Evolutionary conservation across 2,113 vertebrate genomes (phyloP).

Genomic region (Notechis scutatus): DNA sequence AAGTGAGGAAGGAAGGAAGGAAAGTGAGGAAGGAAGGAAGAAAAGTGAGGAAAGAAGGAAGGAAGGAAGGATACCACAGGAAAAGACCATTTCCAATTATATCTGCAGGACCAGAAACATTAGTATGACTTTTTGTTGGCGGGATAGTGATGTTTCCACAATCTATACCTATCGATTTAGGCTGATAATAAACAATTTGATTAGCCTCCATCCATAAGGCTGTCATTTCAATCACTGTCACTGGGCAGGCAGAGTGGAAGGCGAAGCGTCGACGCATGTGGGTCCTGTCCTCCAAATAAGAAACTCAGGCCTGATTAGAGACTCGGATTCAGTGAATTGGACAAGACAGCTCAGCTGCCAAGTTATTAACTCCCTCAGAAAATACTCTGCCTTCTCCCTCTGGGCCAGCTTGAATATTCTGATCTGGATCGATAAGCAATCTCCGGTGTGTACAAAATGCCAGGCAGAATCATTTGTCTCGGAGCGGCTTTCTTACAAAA

Average conservation of each 20-base stretch:
- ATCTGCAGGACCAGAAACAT: constrained; percentile 71
- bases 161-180: constrained; percentile 99
- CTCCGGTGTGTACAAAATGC: constrained; percentile 99
- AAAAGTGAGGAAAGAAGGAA: no score
- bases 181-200: constrained; percentile 99
- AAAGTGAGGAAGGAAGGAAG: rapidly evolving
- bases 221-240: constrained; percentile 99
- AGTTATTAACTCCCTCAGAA: constrained; percentile 99
- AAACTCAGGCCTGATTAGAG: constrained; percentile 99
- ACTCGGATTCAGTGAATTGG: constrained; percentile 98
- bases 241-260: constrained; percentile 89
- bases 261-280: constrained; percentile 70
- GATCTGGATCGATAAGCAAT: constrained; percentile 99
- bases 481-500: constrained; percentile 79
- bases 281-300: constrained; percentile 88
- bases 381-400: constrained; percentile 91
- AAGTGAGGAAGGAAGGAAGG: background rate
- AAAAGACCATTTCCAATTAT: constrained; percentile 64
- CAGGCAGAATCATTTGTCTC: constrained; percentile 99
- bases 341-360: constrained; percentile 99
- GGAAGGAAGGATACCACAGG: constrained; percentile 43
- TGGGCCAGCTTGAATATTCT: constrained; percentile 91
- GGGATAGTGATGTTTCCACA: constrained; percentile 98
- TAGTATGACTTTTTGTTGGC: constrained; percentile 87
- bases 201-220: constrained; percentile 97